Evolutionary conservation across 35 echinoderm and acorn worm species (phyloP).

Genomic region (Anneissia japonica): DNA sequence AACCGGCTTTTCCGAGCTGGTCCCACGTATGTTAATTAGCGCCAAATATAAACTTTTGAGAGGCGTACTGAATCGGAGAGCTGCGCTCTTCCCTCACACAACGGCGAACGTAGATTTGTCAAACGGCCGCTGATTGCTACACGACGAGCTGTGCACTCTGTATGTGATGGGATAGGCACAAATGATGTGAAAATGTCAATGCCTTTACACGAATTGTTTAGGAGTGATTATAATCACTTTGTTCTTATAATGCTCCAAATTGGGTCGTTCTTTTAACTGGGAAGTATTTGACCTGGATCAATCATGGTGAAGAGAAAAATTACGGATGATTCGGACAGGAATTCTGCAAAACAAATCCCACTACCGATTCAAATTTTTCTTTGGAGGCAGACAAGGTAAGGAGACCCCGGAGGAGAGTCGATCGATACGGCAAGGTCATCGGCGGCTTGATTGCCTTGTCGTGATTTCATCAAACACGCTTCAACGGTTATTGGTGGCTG

Average conservation of each 20-base stretch:
- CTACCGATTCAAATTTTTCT: slow-evolving; percentile 95
- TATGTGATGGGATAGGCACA: not conserved
- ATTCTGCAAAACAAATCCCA: slow-evolving; percentile 72
- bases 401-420: not conserved
- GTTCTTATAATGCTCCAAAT: not conserved
- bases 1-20: not conserved
- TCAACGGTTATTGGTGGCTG: not conserved
- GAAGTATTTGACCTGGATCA: not conserved
- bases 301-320: slow-evolving; percentile 94
- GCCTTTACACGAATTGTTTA: not conserved
- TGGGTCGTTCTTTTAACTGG: not conserved
- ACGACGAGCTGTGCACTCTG: no score
- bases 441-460: not conserved
- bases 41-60: not conserved
- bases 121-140: not conserved
- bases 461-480: not conserved
- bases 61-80: not conserved
- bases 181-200: no score
- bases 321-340: slow-evolving; percentile 52
- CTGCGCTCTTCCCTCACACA: not conserved
- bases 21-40: not conserved
- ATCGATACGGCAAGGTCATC: not conserved
- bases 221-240: not conserved
- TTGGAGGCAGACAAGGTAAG: slow-evolving; percentile 94
- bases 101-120: not conserved